Percentiles rank a stretch among this genome's conserved stretches.
Conservation (phyloP, 2,888 invertebrate species). For the Cataglyphis albicans region DNA sequence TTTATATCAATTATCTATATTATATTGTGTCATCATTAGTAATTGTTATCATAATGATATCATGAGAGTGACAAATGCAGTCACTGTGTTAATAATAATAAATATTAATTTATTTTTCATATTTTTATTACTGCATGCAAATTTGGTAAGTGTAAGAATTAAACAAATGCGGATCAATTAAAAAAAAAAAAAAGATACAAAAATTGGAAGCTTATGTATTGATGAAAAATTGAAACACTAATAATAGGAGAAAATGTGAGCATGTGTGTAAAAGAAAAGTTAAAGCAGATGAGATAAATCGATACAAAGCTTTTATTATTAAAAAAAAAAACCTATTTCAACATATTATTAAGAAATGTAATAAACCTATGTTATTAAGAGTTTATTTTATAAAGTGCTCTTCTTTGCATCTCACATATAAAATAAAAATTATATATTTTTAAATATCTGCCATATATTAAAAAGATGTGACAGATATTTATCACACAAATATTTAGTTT, state of each 20-base stretch:
- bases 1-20: background rate
- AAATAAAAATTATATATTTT: conserved; percentile 60
- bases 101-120: conserved; percentile 33
- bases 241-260: conserved; percentile 62
- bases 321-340: conserved; percentile 65
- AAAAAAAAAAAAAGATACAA: background rate
- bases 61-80: conserved; percentile 18
- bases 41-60: background rate
- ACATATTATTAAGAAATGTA: conserved; percentile 67
- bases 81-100: background rate
- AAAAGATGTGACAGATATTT: conserved; percentile 27
- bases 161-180: background rate
- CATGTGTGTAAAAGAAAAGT: conserved; percentile 65
- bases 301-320: conserved; percentile 72
- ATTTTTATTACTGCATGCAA: conserved; percentile 22
- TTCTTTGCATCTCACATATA: conserved; percentile 47
- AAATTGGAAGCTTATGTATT: conserved; percentile 52
- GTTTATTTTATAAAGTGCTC: conserved; percentile 59
- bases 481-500: conserved; percentile 65
- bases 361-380: conserved; percentile 62
- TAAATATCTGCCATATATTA: conserved; percentile 49
- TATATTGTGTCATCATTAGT: background rate
- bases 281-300: conserved; percentile 68
- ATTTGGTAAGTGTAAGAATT: background rate
- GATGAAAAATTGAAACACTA: conserved; percentile 42